phyloP scores from a whole-genome alignment of 2,113 vertebrate genomes.

The Anguilla rostrata region DNA sequence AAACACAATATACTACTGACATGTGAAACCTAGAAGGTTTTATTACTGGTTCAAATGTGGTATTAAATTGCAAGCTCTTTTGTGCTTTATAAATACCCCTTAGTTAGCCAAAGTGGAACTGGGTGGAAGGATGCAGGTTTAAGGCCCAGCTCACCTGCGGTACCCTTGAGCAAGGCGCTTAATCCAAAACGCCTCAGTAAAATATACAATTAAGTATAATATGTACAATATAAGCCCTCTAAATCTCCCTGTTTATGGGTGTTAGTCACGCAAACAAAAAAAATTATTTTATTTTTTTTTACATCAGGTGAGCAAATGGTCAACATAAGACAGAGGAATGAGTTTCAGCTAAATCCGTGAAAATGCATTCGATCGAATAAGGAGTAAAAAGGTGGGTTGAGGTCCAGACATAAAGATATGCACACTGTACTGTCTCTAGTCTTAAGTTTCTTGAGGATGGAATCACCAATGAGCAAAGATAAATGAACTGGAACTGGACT shows the following conservation, averaged over 20 bases:
- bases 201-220: constrained; percentile 1
- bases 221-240: not conserved
- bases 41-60: constrained; percentile 51
- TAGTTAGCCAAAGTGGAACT: not conserved
- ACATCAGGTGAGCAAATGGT: constrained; percentile 53
- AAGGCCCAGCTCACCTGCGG: not conserved
- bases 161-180: not conserved
- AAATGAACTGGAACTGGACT: constrained; percentile 10
- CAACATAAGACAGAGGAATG: constrained; percentile 35
- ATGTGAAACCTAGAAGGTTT: constrained; percentile 37
- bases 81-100: not conserved
- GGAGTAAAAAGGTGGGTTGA: not conserved
- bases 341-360: constrained; percentile 49
- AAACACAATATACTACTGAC: not conserved
- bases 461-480: not conserved
- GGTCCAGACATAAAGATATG: constrained; percentile 37
- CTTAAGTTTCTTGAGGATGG: too few species aligned
- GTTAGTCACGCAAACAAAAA: not conserved
- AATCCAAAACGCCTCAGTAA: not conserved
- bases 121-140: not conserved
- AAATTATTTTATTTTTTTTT: not conserved
- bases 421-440: not conserved
- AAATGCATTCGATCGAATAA: constrained; percentile 32
- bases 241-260: not conserved
- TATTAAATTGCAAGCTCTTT: constrained; percentile 21